Conservation (phyloP, 2,888 invertebrate genomes). For the Dicycla oo region DNA sequence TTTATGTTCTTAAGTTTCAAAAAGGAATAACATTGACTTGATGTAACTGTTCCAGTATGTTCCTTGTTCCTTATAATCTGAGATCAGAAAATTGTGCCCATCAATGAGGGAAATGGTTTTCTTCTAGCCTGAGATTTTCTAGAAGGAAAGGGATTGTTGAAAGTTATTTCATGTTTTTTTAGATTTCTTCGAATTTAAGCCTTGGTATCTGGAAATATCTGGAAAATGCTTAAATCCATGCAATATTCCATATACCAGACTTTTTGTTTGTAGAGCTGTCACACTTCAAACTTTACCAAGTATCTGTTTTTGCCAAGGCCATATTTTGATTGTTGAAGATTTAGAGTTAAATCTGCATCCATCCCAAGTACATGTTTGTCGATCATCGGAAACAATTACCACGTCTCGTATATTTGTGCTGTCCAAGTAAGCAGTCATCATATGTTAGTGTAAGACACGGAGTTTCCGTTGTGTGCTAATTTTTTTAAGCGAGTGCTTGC, state of each 20-base stretch:
- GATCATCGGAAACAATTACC: conserved; percentile 35
- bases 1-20: conserved; percentile 35
- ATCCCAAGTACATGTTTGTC: background rate
- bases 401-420: conserved; percentile 29
- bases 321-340: background rate
- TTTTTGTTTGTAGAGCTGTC: background rate
- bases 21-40: conserved; percentile 38
- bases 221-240: background rate
- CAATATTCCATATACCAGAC: background rate
- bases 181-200: background rate
- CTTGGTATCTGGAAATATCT: background rate
- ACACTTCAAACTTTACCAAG: background rate
- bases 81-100: background rate
- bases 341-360: background rate
- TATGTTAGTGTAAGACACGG: conserved; percentile 67
- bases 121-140: background rate
- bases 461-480: conserved; percentile 89
- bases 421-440: conserved; percentile 64
- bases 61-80: background rate
- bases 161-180: background rate
- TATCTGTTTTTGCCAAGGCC: background rate
- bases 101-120: background rate
- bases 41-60: conserved; percentile 1
- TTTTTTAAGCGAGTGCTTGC: conserved; percentile 83
- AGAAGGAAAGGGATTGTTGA: background rate